Evolutionary conservation across 2,113 vertebrate species (phyloP), one percentile per base, ranked within the genome.

Genomic region (Platysternon megacephalum): DNA sequence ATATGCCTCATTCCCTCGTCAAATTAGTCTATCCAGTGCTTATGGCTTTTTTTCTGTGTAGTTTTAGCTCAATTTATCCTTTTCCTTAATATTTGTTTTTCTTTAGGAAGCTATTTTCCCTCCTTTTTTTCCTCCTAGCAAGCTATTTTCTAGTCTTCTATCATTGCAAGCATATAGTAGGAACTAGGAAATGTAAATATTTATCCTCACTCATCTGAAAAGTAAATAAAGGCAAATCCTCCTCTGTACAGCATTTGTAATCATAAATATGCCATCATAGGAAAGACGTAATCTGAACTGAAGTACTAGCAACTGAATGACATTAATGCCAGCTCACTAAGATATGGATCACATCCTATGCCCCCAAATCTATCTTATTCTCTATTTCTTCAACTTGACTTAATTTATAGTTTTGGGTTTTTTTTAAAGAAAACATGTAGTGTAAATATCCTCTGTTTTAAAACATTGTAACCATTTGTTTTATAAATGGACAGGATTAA

Each of bases 161-260:
- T 93, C 89, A n/a, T 32, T 29, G 61, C 81, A 90, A 97, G 93
- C 76, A 95, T 53, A 10, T 2, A 87, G 28, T 42, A 85, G 84
- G 28, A 91, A 61, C 32, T 53, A 91, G 17, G 72, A 92, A 85
- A 86, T 32, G 4, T 49, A 91, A 92, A 58, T 74, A 82, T 44
- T 56, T 84, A 84, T 26, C 91, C 61, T 92, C 55, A 86, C 44
- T 93, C 32, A 24, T 72, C 81, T 86, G 80, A 93, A 95, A 86
- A 16, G 56, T 49, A 91, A 93, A 94, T 79, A 94, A 94, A 97
- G 86, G 8, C 84, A 78, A 42, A 86, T 90, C 87, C 6, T 89
- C 82, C 93, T 84, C n/a, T 83, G 86, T 84, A 88, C 29, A 88
- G 74, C 76, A 97, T 56, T 3, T 92, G 6, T 83, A 87, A 55